Base-by-base conservation (phyloP, 2,113 vertebrate genomes). In the Hiodon tergisus region DNA sequence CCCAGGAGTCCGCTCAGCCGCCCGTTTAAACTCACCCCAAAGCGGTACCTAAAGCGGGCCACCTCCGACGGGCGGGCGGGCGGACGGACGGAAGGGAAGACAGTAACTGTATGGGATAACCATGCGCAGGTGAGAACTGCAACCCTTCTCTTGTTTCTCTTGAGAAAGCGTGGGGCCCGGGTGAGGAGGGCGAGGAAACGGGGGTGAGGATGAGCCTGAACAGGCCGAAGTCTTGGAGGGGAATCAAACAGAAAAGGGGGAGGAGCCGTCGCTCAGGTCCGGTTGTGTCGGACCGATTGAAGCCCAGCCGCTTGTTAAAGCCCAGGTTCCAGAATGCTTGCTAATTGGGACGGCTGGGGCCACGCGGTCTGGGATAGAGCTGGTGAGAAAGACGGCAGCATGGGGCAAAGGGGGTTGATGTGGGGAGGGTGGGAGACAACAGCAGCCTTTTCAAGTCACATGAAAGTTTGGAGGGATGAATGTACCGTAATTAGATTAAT, bases 401-500 rank as follows among this genome's bases (percentile, higher is more conserved):
- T 79, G 75, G 80, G 77, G 78, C 79, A 80, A 74, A 74, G 58
- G 77, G 83, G 83, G 83, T 81, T 77, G 81, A 31, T 31, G 85
- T 48, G 88, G 89, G 86, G 89, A 85, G 89, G 89, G 90, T 89
- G 92, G 92, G 91, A 91, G 91, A 92, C 91, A 31, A 31, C 31
- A 92, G 93, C 91, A 91, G 91, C 89, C 91, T 97, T 96, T 95
- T 95, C 91, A 94, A 96, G 94, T 96, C 94, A 97, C 94, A 97
- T 97, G 93, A 96, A 97, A 95, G 93, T 96, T 97, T 95, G 93
- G 91, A 89, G 79, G 93, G 94, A 94, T 96, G 94, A 95, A 95
- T 96, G 93, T 95, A 95, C 90, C 92, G 93, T 97, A 97, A 97
- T 98, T 96, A 97, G 95, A 97, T 98, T 96, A 97, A 98, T 97